Evolutionary conservation across 2,888 invertebrate species (phyloP), one percentile per base, ranked within the genome.

Genomic region (Tachina lurida): DNA sequence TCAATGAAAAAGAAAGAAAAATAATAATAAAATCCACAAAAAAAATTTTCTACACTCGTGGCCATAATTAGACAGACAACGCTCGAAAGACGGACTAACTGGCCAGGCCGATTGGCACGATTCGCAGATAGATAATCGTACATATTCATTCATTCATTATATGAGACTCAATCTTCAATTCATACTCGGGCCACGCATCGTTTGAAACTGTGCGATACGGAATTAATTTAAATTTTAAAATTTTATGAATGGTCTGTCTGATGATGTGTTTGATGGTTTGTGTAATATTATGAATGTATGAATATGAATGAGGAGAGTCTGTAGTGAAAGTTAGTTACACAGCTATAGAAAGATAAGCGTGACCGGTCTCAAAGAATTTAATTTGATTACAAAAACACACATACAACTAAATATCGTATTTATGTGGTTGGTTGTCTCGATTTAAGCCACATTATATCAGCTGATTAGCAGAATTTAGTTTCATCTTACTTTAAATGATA

Each of bases 271-370:
- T 45, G 22, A 31, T 3, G 43, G 60, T 13, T n/a, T 78, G 62
- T 79, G 62, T 63, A 52, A 54, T 63, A n/a, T 58, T 71, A 5
- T 15, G 49, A n/a, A 13, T 45, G 54, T 49, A 13, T 2, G 45
- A 58, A 17, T 47, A n/a, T 31, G 31, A 31, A 12, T 75, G 58
- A 41, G 4, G 22, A 12, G 49, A 49, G 15, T 47, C 31, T n/a
- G 1, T 13, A 56, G 79, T 67, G 74, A 80, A 80, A 80, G 80
- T 67, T 74, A 80, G 80, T 67, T 74, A 17, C 60, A 52, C 15
- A 10, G 12, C 49, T 10, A 17, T 5, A 62, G 31, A 5, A 43
- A 22, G 22, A 22, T 52, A 43, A 31, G 73, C 49, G 43, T 52
- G 31, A 10, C 58, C 49, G 22, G 67, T 74, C 80, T 80, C 43